phyloP scores from a whole-genome alignment of 2,797 vertebrate species.

The Scyliorhinus canicula region DNA sequence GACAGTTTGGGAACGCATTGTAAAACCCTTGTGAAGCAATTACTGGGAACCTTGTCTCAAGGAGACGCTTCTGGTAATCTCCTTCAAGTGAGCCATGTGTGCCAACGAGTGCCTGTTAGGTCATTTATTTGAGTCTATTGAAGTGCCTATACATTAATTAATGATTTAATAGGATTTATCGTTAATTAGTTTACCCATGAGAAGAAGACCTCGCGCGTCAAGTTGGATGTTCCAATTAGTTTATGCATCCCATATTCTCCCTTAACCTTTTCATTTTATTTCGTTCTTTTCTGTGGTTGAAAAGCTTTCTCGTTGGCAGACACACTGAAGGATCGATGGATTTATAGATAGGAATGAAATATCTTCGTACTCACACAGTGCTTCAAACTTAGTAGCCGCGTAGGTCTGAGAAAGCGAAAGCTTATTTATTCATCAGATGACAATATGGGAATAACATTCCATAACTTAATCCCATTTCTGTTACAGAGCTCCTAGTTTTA shows the following conservation, averaged over 20 bases:
- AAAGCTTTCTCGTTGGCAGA: not conserved
- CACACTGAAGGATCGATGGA: not conserved
- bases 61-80: not conserved
- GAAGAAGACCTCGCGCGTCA: not conserved
- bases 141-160: conserved; percentile 31
- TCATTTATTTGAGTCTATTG: conserved; percentile 32
- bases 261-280: not conserved
- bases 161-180: conserved; percentile 38
- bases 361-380: not conserved
- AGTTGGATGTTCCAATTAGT: conserved; percentile 14
- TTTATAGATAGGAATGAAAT: not conserved
- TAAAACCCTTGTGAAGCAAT: conserved; percentile 17
- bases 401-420: not conserved
- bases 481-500: not conserved
- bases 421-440: not conserved
- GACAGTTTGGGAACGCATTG: conserved; percentile 11
- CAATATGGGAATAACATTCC: not conserved
- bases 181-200: conserved; percentile 33
- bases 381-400: not conserved
- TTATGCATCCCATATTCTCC: not conserved
- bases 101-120: conserved; percentile 31
- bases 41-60: conserved; percentile 24
- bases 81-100: conserved; percentile 16
- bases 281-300: not conserved
- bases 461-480: not conserved